Evolutionary conservation across 1,140 invertebrate genomes (phyloP).

Genomic region (Pantala flavescens): DNA sequence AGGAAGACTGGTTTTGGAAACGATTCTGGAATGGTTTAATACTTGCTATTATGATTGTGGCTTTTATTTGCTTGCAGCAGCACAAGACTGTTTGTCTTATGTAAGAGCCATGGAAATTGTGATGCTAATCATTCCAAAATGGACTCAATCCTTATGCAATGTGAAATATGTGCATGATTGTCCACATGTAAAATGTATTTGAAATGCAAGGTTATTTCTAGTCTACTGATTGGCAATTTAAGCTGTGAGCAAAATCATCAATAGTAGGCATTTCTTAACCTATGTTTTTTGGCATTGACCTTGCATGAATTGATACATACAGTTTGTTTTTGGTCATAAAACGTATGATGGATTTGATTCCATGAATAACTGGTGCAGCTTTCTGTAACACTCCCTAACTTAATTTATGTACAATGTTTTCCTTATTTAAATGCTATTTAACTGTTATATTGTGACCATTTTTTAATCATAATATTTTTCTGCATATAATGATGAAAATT

Average conservation of each 20-base stretch:
- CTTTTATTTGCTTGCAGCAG: slow-evolving; percentile 9
- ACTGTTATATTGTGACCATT: not conserved
- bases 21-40: not conserved
- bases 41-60: not conserved
- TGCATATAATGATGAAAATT: not conserved
- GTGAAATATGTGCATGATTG: not conserved
- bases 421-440: not conserved
- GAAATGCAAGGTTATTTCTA: not conserved
- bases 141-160: slow-evolving; percentile 9
- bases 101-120: slow-evolving; percentile 5
- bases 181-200: not conserved
- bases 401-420: too few relatives aligned
- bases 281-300: not conserved
- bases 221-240: not conserved
- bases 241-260: not conserved
- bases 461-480: not conserved
- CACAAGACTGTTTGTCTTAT: not conserved
- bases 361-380: not conserved
- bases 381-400: not conserved
- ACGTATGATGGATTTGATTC: not conserved
- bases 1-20: slow-evolving; percentile 1
- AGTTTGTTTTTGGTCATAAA: not conserved
- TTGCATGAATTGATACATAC: not conserved
- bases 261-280: not conserved
- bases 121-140: slow-evolving; percentile 6